A percentile compares a stretch with the other conserved stretches of the same genome.
Conservation (phyloP, 2,888 invertebrate species). For the Cantharis lateralis region DNA sequence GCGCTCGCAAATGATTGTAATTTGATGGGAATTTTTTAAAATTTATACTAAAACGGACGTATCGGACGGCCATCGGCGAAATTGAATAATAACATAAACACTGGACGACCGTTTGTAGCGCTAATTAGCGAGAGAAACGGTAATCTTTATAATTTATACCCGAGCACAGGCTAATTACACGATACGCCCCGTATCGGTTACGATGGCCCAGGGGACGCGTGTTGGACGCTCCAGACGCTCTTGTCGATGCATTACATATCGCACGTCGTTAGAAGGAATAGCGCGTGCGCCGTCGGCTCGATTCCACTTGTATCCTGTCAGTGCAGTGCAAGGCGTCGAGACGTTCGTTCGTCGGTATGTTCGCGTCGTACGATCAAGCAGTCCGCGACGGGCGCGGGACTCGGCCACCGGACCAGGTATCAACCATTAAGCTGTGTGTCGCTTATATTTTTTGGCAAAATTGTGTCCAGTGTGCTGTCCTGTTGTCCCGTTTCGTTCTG, state of each 20-base stretch:
- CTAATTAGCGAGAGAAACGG: conserved; percentile 29
- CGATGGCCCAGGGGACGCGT: conserved; percentile 33
- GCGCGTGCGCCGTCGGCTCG: conserved; percentile 30
- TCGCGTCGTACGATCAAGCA: conserved; percentile 40
- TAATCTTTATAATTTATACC: conserved; percentile 29
- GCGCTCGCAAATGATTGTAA: background rate
- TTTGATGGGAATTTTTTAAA: no score
- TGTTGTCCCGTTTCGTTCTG: conserved; percentile 40
- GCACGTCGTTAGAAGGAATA: conserved; percentile 34
- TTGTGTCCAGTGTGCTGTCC: conserved; percentile 37
- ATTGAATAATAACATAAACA: background rate
- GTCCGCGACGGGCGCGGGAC: conserved; percentile 48
- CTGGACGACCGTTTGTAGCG: background rate
- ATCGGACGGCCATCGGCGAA: no score
- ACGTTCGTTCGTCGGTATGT: conserved; percentile 50
- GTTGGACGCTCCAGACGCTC: conserved; percentile 39
- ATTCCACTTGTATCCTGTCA: conserved; percentile 39
- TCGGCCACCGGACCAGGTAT: conserved; percentile 43
- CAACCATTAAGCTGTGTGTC: conserved; percentile 37
- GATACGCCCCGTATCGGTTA: conserved; percentile 38
- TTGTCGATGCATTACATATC: conserved; percentile 43
- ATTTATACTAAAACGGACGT: no score
- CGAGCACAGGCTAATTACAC: conserved; percentile 30
- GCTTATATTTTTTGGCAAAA: conserved; percentile 42
- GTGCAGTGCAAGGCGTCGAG: conserved; percentile 52